Base-by-base conservation (phyloP, 2,113 vertebrate genomes). In the Amblyopsis rosae region DNA sequence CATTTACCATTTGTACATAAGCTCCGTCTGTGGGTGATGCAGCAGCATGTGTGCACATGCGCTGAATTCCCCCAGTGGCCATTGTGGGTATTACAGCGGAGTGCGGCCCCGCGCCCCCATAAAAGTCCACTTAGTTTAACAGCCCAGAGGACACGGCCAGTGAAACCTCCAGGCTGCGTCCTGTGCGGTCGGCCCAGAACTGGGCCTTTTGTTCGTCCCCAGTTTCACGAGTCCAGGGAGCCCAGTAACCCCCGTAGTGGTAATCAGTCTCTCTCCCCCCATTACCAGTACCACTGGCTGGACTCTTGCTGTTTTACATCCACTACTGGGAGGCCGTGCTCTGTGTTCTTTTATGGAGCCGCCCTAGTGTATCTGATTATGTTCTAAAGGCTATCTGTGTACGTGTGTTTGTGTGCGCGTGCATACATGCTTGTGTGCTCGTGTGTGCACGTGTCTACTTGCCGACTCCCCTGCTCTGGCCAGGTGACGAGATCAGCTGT, bases 401-500 rank as follows among this genome's bases (percentile, higher is more conserved):
- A 60, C 53, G 59, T 58, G 41, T 57, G 48, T 83, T 82, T 69
- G 70, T 83, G 81, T 55, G 76, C 7, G 49, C 7, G 49, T 17
- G 55, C 57, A 56, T 50, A 59, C 26, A 65, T 49, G 60, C 1
- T 15, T 15, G 69, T n/a, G 53, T 50, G 61, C 13, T 46, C 49
- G 65, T 54, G 51, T 48, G 12, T 63, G 48, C 56, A 59, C 64
- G 51, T 54, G 67, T 67, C 80, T 63, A 48, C 16, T 17, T 15
- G 62, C 41, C 59, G 32, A 77, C 76, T 86, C 66, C 67, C 62
- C 74, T 81, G 72, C 69, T 67, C 72, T 66, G 83, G 86, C 88
- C 86, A 78, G 87, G 87, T 92, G 88, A 88, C 91, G 90, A 87
- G 91, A 92, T 92, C 91, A 92, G 90, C 91, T 91, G 89, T 92